phyloP scores from a whole-genome alignment of 2,797 vertebrate genomes.

The Melanotaenia maccullochi region DNA sequence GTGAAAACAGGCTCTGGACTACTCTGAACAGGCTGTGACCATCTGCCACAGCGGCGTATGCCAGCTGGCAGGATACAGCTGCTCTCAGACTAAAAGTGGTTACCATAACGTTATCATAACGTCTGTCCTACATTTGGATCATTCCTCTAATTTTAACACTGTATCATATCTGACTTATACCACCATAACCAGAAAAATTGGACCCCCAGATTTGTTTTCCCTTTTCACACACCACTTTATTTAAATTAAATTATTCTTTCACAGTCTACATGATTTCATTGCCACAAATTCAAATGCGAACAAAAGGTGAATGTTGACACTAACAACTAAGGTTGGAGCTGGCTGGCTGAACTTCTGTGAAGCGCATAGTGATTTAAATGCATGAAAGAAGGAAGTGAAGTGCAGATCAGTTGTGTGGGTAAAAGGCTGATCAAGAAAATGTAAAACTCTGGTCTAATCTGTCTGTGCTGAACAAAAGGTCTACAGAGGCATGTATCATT shows the following conservation, averaged over 20 bases:
- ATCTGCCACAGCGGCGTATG: slow-evolving; percentile 32
- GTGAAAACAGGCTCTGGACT: slow-evolving; percentile 17
- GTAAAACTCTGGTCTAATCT: slow-evolving; percentile 62
- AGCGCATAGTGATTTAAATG: neutral
- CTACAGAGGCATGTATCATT: slow-evolving; percentile 28
- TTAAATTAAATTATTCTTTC: neutral
- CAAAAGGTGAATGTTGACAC: neutral
- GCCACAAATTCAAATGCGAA: neutral
- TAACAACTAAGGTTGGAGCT: neutral
- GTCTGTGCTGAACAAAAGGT: slow-evolving; percentile 55
- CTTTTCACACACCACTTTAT: neutral
- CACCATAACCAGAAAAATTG: neutral
- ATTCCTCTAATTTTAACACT: slow-evolving; percentile 4
- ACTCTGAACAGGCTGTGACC: slow-evolving; percentile 12
- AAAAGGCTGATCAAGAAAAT: slow-evolving; percentile 36
- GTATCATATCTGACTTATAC: neutral
- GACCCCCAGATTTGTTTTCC: neutral
- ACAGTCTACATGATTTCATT: neutral
- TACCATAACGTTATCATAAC: slow-evolving; percentile 3
- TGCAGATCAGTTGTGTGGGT: neutral
- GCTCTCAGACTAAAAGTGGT: slow-evolving; percentile 22
- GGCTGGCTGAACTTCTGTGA: neutral
- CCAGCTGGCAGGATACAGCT: slow-evolving; percentile 40
- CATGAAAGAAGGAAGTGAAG: slow-evolving; percentile 1
- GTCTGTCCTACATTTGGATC: neutral